Evolutionary conservation across 92 coral and sea anemone species (phyloP), one percentile per base, ranked within the genome.

Genomic region (Chrysogorgia sp.): DNA sequence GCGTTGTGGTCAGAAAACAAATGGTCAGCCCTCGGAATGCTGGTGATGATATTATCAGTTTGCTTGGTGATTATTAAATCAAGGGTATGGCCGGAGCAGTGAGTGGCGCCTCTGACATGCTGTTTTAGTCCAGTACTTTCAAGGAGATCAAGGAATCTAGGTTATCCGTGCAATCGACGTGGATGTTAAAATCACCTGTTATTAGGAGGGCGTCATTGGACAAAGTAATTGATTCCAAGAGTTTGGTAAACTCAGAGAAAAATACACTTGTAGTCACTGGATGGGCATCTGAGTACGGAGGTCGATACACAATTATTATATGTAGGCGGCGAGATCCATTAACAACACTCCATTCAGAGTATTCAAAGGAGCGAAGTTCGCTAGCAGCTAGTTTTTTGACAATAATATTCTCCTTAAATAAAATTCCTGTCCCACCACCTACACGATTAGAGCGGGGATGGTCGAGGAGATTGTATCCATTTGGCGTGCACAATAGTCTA

Each of bases 391-490:
- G 43, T 62, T 76, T 71, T 20, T 23, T 63, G 31, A 88, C 87
- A 81, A 22, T 81, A 12, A 88, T 24, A 33, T 63, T 58, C 57
- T 85, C 81, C 69, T 84, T 85, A 43, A 88, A 85, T 83, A 88
- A 33, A 26, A 85, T 48, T 26, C 87, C 89, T 57, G 87, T 88
- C 22, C 92, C 85, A 56, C 85, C 92, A 37, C 89, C 85, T 10
- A 26, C 25, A 21, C 92, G 87, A 33, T 74, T 40, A 52, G 80
- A 10, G 76, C 89, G 76, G 52, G 89, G 80, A 55, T 85, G 63
- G 37, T 77, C 89, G 3, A 85, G 81, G 74, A 88, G 85, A 10
- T 82, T 85, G 81, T 85, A 88, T 12, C 89, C 92, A 19, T 58
- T 33, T 22, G 92, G 85, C 40, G 83, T 85, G 71, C 84, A 81